Conservation (phyloP, 2,797 vertebrate species). For the Anas flavirostris region DNA sequence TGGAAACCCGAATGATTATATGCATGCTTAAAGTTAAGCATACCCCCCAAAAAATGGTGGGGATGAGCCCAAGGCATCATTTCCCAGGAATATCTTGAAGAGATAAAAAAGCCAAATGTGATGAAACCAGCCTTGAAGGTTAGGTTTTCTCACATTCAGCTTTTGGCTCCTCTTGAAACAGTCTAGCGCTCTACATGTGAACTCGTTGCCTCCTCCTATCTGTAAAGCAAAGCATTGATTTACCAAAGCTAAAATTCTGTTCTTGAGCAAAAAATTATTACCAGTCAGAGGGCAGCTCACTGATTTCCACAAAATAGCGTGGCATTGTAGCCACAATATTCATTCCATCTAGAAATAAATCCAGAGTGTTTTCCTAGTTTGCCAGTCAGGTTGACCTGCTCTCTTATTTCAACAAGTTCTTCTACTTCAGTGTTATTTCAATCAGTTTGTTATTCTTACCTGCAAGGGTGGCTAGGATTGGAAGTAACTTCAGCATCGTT, state of each 20-base stretch:
- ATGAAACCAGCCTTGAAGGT: neutral
- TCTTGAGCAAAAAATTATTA: neutral
- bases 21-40: neutral
- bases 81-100: neutral
- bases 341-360: neutral
- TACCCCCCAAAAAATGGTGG: neutral
- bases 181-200: rapidly evolving
- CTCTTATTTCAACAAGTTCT: neutral
- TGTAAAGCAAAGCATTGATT: neutral
- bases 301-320: neutral
- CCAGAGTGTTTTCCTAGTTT: neutral
- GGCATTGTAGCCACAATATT: neutral
- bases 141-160: too few relatives aligned
- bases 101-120: neutral
- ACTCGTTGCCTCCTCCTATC: neutral
- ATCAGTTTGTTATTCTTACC: slow-evolving; percentile 71
- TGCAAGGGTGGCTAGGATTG: slow-evolving; percentile 65
- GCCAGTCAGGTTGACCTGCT: neutral
- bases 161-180: neutral
- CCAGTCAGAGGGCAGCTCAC: neutral
- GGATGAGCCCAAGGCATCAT: neutral
- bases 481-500: slow-evolving; percentile 63
- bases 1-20: neutral
- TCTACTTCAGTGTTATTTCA: neutral
- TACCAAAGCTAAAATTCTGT: neutral